A percentile compares a stretch with the other conserved stretches of the same genome.
Conservation (phyloP, 1,140 invertebrate genomes). For the Piezodorus guildinii region DNA sequence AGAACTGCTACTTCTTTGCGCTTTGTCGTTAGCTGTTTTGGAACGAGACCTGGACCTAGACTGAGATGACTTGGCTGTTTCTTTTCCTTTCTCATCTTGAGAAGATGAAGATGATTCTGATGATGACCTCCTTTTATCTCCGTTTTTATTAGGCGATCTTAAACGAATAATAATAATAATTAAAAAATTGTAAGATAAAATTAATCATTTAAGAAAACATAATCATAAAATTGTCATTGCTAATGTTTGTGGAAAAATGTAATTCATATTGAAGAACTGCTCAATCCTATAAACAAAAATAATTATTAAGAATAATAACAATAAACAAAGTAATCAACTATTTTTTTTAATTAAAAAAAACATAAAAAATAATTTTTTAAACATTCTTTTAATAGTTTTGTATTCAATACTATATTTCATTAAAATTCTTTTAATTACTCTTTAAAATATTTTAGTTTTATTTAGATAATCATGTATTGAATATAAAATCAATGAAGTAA, state of each 20-base stretch:
- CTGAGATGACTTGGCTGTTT: slow-evolving; percentile 16
- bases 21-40: slow-evolving; percentile 28
- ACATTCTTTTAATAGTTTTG: no score
- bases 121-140: slow-evolving; percentile 27
- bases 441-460: no score
- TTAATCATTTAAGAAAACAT: neutral
- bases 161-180: slow-evolving; percentile 16
- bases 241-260: slow-evolving; percentile 15
- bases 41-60: slow-evolving; percentile 29
- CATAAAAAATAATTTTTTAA: no score
- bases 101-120: slow-evolving; percentile 26
- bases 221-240: slow-evolving; percentile 8
- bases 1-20: slow-evolving; percentile 35
- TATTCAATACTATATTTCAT: no score
- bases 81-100: slow-evolving; percentile 19
- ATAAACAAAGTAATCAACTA: no score
- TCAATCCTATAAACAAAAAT: neutral
- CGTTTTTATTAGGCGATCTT: slow-evolving; percentile 30
- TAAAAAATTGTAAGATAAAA: neutral
- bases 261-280: neutral
- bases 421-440: no score
- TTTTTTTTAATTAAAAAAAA: no score
- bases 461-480: no score
- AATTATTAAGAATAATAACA: no score
- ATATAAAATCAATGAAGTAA: no score